phyloP scores from a whole-genome alignment of 2,797 vertebrate species.

The Chrysocyon brachyurus region DNA sequence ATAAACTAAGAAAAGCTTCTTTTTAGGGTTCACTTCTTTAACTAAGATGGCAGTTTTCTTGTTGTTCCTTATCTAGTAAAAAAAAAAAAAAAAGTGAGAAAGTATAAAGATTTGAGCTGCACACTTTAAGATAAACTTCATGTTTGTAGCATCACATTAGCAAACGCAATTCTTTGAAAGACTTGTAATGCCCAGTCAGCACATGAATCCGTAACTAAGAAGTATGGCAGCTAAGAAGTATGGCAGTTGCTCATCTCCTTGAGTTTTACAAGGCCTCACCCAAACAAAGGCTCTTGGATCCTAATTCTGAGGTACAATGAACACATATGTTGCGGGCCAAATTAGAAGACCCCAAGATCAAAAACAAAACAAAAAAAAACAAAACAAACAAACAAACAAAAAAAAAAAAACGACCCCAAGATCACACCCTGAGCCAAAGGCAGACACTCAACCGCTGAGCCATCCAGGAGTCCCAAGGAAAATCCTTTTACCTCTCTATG shows the following conservation, averaged over 20 bases:
- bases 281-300: neutral
- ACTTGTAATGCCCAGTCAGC: neutral
- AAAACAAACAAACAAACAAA: no score
- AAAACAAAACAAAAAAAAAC: no score
- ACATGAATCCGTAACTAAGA: neutral
- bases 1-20: constrained; percentile 97
- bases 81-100: neutral
- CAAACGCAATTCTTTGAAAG: neutral
- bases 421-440: no score
- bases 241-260: neutral
- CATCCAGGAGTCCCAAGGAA: no score
- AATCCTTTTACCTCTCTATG: no score
- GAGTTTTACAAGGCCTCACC: neutral
- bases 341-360: neutral
- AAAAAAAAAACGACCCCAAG: neutral
- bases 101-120: neutral
- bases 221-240: neutral
- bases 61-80: constrained; percentile 96
- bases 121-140: neutral
- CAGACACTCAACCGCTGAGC: no score
- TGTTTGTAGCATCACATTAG: neutral
- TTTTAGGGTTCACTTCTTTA: constrained; percentile 98
- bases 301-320: neutral
- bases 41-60: constrained; percentile 97
- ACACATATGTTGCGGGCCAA: neutral